Conservation (phyloP, 1,140 invertebrate genomes). For the Scylla paramamosain region DNA sequence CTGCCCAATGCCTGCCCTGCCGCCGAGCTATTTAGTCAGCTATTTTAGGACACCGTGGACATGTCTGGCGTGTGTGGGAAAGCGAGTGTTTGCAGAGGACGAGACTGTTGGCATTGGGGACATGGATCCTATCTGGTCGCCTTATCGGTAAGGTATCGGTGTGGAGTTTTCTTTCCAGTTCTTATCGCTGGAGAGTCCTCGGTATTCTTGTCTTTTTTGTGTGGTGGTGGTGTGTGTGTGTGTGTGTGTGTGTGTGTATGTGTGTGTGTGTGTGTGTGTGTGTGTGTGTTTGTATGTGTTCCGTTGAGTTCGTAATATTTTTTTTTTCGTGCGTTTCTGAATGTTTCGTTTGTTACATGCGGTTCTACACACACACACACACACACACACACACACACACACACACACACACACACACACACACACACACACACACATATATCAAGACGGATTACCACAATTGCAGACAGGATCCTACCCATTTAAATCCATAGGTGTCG, state of each 20-base stretch:
- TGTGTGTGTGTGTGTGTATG: no score
- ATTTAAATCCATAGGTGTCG: neutral
- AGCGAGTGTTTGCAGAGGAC: neutral
- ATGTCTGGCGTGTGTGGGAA: neutral
- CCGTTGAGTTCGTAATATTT: no score
- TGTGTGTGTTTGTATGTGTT: no score
- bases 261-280: no score
- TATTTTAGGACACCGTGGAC: neutral
- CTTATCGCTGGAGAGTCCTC: no score
- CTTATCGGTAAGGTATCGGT: no score
- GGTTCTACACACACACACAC: neutral
- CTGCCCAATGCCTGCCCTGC: neutral
- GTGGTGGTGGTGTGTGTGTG: no score
- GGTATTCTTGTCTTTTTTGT: neutral
- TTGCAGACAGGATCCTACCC: neutral
- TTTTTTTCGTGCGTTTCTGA: no score
- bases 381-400: neutral
- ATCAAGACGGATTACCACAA: neutral
- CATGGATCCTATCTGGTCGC: neutral
- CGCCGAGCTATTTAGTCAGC: neutral
- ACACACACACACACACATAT: slow-evolving; percentile 33
- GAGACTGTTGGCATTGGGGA: neutral
- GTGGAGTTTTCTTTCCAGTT: no score
- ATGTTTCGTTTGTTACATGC: no score
- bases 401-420: slow-evolving; percentile 1